Conservation (phyloP, 2,113 vertebrate genomes). For the Sander vitreus region DNA sequence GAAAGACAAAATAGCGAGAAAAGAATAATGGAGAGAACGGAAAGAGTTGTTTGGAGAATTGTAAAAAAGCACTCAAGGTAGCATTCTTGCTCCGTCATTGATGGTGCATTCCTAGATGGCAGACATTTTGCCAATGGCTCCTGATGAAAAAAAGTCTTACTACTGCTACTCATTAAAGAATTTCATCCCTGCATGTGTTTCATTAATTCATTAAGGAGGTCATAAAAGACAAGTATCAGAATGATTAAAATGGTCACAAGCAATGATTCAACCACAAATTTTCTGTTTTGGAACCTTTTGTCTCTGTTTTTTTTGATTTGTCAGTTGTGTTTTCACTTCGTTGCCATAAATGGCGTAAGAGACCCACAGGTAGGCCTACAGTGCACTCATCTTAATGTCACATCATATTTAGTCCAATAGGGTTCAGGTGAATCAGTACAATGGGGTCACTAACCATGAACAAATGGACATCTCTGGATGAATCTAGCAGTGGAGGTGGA, state of each 20-base stretch:
- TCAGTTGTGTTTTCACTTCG: constrained; percentile 26
- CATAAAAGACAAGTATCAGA: not conserved
- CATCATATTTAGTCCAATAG: constrained; percentile 70
- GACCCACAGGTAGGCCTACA: constrained; percentile 60
- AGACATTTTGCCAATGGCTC: constrained; percentile 13
- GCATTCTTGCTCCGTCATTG: constrained; percentile 13
- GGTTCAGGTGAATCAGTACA: constrained; percentile 35
- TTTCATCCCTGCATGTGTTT: not conserved
- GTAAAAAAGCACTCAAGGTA: constrained; percentile 20
- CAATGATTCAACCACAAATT: constrained; percentile 9
- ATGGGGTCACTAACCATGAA: constrained; percentile 63
- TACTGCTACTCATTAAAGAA: not conserved
- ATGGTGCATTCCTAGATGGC: constrained; percentile 9
- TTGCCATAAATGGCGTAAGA: constrained; percentile 64
- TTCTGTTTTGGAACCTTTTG: constrained; percentile 29
- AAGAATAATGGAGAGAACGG: constrained; percentile 20
- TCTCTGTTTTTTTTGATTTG: constrained; percentile 22
- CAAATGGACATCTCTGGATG: constrained; percentile 40
- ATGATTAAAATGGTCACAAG: not conserved
- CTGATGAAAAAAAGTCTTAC: not conserved
- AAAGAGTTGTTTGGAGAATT: constrained; percentile 24
- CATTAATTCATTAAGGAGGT: not conserved
- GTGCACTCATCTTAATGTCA: constrained; percentile 76
- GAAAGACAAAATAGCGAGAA: constrained; percentile 44
- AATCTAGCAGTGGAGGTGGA: constrained; percentile 24